These are phyloP conservation scores for Bhutanitis thaidina DNA, from an alignment of 2,888 invertebrate genomes.

Conservation along the genomic window DNA sequence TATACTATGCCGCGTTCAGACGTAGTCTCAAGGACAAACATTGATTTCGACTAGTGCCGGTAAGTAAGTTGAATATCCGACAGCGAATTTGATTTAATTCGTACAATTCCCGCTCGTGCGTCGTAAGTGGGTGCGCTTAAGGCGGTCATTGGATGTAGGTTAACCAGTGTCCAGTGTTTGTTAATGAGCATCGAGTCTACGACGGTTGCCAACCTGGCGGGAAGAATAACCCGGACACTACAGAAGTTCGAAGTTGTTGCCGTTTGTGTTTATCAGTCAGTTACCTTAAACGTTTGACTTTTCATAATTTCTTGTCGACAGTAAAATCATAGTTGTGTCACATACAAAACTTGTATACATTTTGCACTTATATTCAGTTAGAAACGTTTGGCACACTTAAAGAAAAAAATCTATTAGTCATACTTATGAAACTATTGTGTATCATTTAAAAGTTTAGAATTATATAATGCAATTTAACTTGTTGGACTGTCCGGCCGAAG, in stretches of 20 bases:
- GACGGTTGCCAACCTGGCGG: slow-evolving; percentile 7
- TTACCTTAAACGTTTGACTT: no score
- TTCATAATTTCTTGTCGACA: no score
- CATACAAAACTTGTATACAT: no score
- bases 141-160: slow-evolving; percentile 61
- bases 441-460: background rate
- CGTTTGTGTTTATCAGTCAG: background rate
- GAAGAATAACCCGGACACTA: slow-evolving; percentile 2
- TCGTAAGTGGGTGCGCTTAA: slow-evolving; percentile 35
- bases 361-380: no score
- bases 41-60: slow-evolving; percentile 12
- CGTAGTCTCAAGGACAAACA: slow-evolving; percentile 18
- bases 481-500: slow-evolving; percentile 5
- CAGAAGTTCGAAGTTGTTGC: background rate
- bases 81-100: slow-evolving; percentile 20
- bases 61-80: slow-evolving; percentile 16
- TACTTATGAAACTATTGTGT: background rate
- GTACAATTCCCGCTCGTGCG: slow-evolving; percentile 23
- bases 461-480: background rate
- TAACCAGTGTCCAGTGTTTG: slow-evolving; percentile 64
- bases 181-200: slow-evolving; percentile 39
- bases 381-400: no score
- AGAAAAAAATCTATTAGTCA: no score
- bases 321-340: no score
- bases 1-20: background rate